Conservation (phyloP, 2,797 vertebrate species). For the Scomberomorus guttatus region DNA sequence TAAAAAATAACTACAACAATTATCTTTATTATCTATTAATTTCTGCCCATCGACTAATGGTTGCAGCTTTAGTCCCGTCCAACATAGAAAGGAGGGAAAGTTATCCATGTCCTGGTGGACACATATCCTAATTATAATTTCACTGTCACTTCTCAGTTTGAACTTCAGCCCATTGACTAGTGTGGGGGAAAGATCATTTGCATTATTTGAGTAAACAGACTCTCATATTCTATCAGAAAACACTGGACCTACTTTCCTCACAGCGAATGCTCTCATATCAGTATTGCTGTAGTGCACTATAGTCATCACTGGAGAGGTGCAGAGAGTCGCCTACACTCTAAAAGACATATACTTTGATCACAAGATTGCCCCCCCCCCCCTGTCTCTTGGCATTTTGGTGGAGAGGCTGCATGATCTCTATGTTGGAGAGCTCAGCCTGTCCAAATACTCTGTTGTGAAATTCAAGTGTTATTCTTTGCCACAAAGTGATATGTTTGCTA, state of each 20-base stretch:
- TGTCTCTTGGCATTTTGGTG: constrained; percentile 54
- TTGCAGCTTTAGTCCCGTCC: too few species aligned
- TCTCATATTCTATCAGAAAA: constrained; percentile 6
- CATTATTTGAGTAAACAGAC: neutral
- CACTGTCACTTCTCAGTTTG: neutral
- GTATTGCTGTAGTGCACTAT: constrained; percentile 29
- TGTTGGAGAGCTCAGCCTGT: constrained; percentile 45
- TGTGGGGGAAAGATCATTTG: neutral
- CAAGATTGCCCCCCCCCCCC: constrained; percentile 42
- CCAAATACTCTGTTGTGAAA: constrained; percentile 52
- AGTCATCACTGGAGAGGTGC: constrained; percentile 49
- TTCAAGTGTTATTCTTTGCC: constrained; percentile 54
- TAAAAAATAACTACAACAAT: too few species aligned
- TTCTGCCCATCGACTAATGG: too few species aligned
- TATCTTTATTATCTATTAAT: too few species aligned
- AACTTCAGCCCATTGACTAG: neutral
- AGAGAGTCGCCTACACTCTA: constrained; percentile 41
- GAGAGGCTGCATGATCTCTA: constrained; percentile 62
- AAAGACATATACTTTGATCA: constrained; percentile 55
- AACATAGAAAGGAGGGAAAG: too few species aligned
- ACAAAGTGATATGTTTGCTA: constrained; percentile 42
- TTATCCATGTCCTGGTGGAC: neutral
- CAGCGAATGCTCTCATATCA: constrained; percentile 38
- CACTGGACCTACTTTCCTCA: constrained; percentile 17
- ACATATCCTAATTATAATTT: neutral